Base-by-base conservation (phyloP, 2,888 invertebrate genomes). In the Gisinianus flammeolus region DNA sequence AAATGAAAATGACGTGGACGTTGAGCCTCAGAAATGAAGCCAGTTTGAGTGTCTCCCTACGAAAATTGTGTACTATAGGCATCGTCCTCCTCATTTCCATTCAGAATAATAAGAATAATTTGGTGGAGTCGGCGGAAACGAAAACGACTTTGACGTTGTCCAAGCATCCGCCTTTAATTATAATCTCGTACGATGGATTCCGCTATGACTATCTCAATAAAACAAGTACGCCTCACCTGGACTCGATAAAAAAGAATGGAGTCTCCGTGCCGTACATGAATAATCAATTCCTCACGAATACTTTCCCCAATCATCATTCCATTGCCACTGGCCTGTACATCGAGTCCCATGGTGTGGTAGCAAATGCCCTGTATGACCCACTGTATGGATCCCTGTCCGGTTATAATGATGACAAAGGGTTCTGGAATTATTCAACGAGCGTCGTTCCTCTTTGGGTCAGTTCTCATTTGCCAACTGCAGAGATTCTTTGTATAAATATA, bases 141-240 rank as follows among this genome's bases (percentile, higher is more conserved):
- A 44, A 62, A 67, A 19, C 5, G 19, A 19, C 35, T 28, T 54
- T 52, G n/a, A 76, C 30, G 2, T 31, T 77, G 6, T 77, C 77
- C 8, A 77, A 80, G 52, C 80, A 83, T 73, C 81, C 82, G 0
- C 75, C 82, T n/a, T 33, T 83, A 10, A 66, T 92, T 33, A 86
- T 92, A 19, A 88, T 92, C n/a, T 92, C 92, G 0, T 91, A 91
- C 85, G 93, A 93, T 88, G 93, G 91, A 26, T 93, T 93, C 85
- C 88, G 92, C 80, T 90, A 91, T 85, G 91, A 92, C 85, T 93
- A 91, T 85, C 88, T 92, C 76, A 85, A 90, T 1, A 88, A 89
- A 82, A 66, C 81, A 2, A 72, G 73, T 16, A 91, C 91, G 0
- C 90, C 91, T 0, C 89, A 89, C 83, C 88, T 93, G 87, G 87